Percentiles rank a stretch among this genome's conserved stretches.
Conservation (phyloP, 2,888 invertebrate species). For the Melanargia galathea region DNA sequence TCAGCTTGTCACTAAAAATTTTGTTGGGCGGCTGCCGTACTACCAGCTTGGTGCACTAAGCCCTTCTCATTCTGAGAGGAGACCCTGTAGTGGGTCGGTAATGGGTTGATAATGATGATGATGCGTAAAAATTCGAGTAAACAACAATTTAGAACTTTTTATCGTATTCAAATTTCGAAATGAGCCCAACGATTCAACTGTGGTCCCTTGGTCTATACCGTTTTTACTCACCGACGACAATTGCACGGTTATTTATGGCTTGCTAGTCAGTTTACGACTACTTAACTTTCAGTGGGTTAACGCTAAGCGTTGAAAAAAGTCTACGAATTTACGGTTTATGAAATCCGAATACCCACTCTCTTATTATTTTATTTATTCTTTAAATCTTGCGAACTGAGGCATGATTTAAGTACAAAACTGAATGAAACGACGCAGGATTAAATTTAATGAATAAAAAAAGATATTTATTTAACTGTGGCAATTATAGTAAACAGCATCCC, state of each 20-base stretch:
- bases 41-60: too few species aligned
- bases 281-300: slow-evolving; percentile 28
- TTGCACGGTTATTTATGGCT: slow-evolving; percentile 29
- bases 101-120: too few species aligned
- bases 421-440: too few species aligned
- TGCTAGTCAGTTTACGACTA: slow-evolving; percentile 23
- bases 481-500: slow-evolving; percentile 21
- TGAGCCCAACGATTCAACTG: neutral
- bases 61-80: too few species aligned
- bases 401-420: slow-evolving; percentile 3
- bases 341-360: slow-evolving; percentile 10
- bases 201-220: slow-evolving; percentile 24
- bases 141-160: neutral
- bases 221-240: slow-evolving; percentile 34
- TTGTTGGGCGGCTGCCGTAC: too few species aligned
- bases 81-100: too few species aligned
- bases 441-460: slow-evolving; percentile 28
- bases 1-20: too few species aligned
- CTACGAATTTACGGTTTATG: slow-evolving; percentile 16
- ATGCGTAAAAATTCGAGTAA: neutral
- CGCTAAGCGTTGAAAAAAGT: slow-evolving; percentile 20
- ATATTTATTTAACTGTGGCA: slow-evolving; percentile 19
- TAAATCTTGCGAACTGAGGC: neutral
- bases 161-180: neutral
- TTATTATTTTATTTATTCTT: slow-evolving; percentile 4